Evolutionary conservation across 2,888 invertebrate genomes (phyloP), one percentile per base, ranked within the genome.

Genomic region (Beris morrisii): DNA sequence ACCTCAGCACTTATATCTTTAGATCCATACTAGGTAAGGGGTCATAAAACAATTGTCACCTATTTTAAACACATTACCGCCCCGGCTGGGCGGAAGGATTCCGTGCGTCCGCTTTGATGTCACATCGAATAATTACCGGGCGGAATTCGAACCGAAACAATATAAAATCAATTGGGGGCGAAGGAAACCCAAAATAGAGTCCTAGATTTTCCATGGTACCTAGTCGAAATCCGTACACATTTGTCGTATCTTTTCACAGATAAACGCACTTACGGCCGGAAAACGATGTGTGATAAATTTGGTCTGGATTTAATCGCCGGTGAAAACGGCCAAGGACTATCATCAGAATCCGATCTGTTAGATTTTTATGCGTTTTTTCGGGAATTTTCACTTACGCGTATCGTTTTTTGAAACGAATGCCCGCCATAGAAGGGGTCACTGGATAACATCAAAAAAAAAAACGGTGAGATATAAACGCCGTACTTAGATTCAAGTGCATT

Each of bases 41-140:
- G 32, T 61, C 52, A 52, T 61, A 61, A 61, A 52, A 61, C 50
- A 61, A 52, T 61, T 61, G 52, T 61, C 61, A 61, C 61, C 50
- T 61, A 61, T 61, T 61, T 61, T 22, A 13, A 30, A 30, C 31
- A 31, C 53, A 28, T 9, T n/a, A 61, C 32, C 11, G 52, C 22
- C 32, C 13, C 50, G 43, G 50, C 38, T 9, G 9, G 32, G 15
- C 61, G 61, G 61, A 61, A 61, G 61, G 61, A 61, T 50, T 38
- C 52, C 50, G 50, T 61, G 22, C 28, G 46, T 50, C 22, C n/a
- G 12, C 61, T 52, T 61, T 61, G 61, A 61, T 50, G 50, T 61
- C 50, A 48, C 22, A 48, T 12, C 11, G 48, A 48, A 46, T 45
- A 15, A 38, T 43, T 61, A 38, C 38, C 22, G 32, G 44, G 56